Evolutionary conservation across 2,113 vertebrate species (phyloP), one percentile per base, ranked within the genome.

Genomic region (Petrocephalus zakoni): DNA sequence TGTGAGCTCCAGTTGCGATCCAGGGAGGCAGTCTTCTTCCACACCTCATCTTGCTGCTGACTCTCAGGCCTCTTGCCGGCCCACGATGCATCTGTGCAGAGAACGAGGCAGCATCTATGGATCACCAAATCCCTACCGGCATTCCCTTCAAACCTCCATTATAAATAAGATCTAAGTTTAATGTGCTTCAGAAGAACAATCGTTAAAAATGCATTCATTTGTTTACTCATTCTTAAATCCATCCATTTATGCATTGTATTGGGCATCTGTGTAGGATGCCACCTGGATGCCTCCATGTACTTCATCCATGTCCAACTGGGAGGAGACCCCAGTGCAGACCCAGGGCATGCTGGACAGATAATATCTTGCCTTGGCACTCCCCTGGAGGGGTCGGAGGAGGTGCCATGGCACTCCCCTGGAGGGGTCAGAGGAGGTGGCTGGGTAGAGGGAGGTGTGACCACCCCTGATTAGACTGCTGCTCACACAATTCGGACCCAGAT

Each of bases 1-100:
- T 92, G 95, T 88, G 92, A 95, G 83, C 93, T 96, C 5, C 87
- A 88, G 88, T 90, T 95, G 89, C 95, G 95, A 88, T 96, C 96
- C 90, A 96, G 91, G 1, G 95, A 95, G 13, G 95, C 89, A 0
- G 95, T 95, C 93, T 95, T 96, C 86, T 97, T 97, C 92, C 93
- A 93, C 90, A 91, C 0, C 9, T 96, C 96, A 53, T 94, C 95
- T 4, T 25, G 52, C 53, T 91, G 91, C 89, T 94, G 95, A 88
- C 91, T 94, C 72, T 94, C 90, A 13, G 92, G 2, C 89, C 96
- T 96, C 58, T 93, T 94, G 58, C 93, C 93, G 84, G 68, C 94
- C 95, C 91, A 93, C 34, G 94, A 89, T 46, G 91, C 55, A n/a
- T 97, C 97, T 98, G 86, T 86, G 91, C 34, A 56, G 78, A 58